A percentile compares a stretch with the other conserved stretches of the same genome.
Conservation (phyloP, 2,888 invertebrate genomes). For the Meteorus colon region DNA sequence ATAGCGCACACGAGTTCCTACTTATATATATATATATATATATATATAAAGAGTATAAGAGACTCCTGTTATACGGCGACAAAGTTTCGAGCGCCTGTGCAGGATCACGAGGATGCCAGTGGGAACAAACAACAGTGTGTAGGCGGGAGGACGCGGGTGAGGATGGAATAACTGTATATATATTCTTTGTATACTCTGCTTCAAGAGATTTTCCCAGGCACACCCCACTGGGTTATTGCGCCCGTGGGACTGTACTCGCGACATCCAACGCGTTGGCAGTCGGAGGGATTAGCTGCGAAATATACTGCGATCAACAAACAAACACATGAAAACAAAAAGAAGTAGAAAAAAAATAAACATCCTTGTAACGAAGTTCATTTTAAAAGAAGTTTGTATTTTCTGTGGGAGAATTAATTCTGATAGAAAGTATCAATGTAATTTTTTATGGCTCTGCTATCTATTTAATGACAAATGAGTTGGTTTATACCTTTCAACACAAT, state of each 20-base stretch:
- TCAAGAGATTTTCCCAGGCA: constrained; percentile 29
- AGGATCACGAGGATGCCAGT: constrained; percentile 42
- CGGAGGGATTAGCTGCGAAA: constrained; percentile 36
- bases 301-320: constrained; percentile 28
- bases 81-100: constrained; percentile 43
- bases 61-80: constrained; percentile 22
- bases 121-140: constrained; percentile 40
- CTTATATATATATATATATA: background rate
- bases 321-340: background rate
- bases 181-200: constrained; percentile 24
- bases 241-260: constrained; percentile 35
- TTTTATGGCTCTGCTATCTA: no score
- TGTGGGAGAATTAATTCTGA: no score
- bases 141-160: background rate
- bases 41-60: constrained; percentile 18
- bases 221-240: constrained; percentile 33
- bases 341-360: background rate
- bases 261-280: constrained; percentile 31
- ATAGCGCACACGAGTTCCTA: constrained; percentile 5
- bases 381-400: background rate
- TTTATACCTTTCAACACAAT: no score
- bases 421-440: no score
- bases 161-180: constrained; percentile 11
- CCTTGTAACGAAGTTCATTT: background rate
- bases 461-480: no score